Evolutionary conservation across 2,113 vertebrate genomes (phyloP).

Genomic region (Scophthalmus maximus): DNA sequence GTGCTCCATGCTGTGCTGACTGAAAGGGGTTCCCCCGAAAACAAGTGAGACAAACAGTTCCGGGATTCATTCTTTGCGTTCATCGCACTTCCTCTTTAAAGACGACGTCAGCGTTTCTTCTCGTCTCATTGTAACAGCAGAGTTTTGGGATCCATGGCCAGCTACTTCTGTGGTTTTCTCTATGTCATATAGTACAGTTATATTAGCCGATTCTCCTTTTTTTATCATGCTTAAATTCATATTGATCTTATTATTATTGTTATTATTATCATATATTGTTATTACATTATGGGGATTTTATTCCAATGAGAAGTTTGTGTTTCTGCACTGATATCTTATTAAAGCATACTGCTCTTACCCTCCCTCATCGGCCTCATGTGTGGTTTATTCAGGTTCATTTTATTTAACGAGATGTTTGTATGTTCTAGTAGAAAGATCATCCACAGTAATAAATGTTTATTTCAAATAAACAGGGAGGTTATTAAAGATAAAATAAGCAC

Average conservation of each 20-base stretch:
- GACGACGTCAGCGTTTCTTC: slow-evolving; percentile 83
- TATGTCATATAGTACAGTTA: slow-evolving; percentile 85
- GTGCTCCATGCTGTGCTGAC: slow-evolving; percentile 75
- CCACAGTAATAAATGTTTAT: too few species aligned
- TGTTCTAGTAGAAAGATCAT: too few species aligned
- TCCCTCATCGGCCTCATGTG: neutral
- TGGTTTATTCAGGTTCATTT: slow-evolving; percentile 15
- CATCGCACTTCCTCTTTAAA: slow-evolving; percentile 75
- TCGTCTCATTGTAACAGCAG: too few species aligned
- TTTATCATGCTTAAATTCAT: slow-evolving; percentile 87
- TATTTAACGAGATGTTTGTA: neutral
- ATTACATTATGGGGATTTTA: slow-evolving; percentile 90
- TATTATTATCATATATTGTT: slow-evolving; percentile 77
- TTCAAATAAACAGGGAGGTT: neutral
- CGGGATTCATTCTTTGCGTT: slow-evolving; percentile 4
- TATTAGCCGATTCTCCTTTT: slow-evolving; percentile 85
- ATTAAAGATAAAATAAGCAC: too few species aligned
- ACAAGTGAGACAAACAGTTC: slow-evolving; percentile 1
- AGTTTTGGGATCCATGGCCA: slow-evolving; percentile 62
- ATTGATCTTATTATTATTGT: slow-evolving; percentile 85
- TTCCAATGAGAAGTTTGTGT: slow-evolving; percentile 94
- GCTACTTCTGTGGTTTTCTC: slow-evolving; percentile 47
- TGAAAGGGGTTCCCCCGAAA: slow-evolving; percentile 75
- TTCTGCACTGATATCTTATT: slow-evolving; percentile 99
- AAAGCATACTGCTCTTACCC: slow-evolving; percentile 94